A percentile compares a stretch with the other conserved stretches of the same genome.
These are phyloP conservation scores for Luehdorfia chinensis DNA, from an alignment of 1,140 invertebrate species.

Conservation along the genomic window DNA sequence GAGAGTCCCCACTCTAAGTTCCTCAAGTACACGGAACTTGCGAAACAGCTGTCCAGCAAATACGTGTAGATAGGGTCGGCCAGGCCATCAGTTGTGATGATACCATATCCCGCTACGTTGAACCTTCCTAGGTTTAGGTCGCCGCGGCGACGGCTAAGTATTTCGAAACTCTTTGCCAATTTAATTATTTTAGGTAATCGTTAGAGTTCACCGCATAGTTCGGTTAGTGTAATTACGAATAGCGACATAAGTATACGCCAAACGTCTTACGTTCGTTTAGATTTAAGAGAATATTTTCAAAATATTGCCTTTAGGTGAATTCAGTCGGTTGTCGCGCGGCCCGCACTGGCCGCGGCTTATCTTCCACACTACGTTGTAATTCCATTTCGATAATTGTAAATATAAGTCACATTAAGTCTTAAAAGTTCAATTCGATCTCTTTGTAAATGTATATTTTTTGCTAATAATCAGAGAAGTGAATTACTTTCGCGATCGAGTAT, in stretches of 20 bases:
- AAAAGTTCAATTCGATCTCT: slow-evolving; percentile 73
- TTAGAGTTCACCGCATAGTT: slow-evolving; percentile 72
- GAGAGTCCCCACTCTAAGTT: slow-evolving; percentile 97
- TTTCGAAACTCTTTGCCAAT: slow-evolving; percentile 77
- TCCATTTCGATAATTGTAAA: slow-evolving; percentile 75
- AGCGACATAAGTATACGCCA: slow-evolving; percentile 76
- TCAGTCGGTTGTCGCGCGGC: no score
- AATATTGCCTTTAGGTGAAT: slow-evolving; percentile 73
- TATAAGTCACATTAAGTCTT: slow-evolving; percentile 73
- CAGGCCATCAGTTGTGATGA: no score
- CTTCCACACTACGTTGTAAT: slow-evolving; percentile 69
- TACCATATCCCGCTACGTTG: slow-evolving; percentile 76
- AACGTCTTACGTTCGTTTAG: slow-evolving; percentile 75
- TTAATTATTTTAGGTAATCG: slow-evolving; percentile 74
- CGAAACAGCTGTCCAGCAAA: slow-evolving; percentile 97
- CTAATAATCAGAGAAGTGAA: slow-evolving; percentile 33
- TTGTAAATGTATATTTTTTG: slow-evolving; percentile 75
- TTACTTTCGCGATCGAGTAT: no score
- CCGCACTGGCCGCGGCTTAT: slow-evolving; percentile 43
- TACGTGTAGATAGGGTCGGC: slow-evolving; percentile 83
- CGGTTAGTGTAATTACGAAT: slow-evolving; percentile 74
- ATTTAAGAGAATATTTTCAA: slow-evolving; percentile 73
- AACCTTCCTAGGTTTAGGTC: slow-evolving; percentile 69
- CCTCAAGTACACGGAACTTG: slow-evolving; percentile 97
- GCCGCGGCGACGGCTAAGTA: slow-evolving; percentile 69